phyloP scores from a whole-genome alignment of 2,888 invertebrate species.

The Tipula vernalis region DNA sequence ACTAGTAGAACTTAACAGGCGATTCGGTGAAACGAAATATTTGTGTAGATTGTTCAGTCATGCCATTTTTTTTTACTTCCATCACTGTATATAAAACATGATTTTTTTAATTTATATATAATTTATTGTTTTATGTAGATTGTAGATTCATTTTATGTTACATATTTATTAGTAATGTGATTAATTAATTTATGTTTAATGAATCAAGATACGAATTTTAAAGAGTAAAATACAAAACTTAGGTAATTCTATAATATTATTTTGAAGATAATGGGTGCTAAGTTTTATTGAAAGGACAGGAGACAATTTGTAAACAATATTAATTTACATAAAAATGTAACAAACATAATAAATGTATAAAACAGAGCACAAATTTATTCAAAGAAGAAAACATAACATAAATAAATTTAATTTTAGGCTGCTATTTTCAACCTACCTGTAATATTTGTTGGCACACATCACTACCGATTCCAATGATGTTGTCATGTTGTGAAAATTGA shows the following conservation, averaged over 20 bases:
- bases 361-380: not conserved
- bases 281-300: not conserved
- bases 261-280: not conserved
- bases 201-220: not conserved
- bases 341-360: not conserved
- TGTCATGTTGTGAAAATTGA: not conserved
- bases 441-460: not conserved
- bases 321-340: not conserved
- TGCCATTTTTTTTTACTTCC: not conserved
- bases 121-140: not conserved
- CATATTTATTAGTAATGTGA: not conserved
- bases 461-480: not conserved
- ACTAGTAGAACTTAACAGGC: no score
- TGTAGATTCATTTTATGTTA: not conserved
- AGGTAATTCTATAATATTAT: not conserved
- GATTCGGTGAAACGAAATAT: not conserved
- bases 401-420: not conserved
- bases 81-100: not conserved
- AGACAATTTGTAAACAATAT: not conserved
- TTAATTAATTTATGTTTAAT: not conserved
- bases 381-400: not conserved
- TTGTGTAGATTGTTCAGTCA: not conserved
- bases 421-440: not conserved
- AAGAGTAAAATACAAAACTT: not conserved
- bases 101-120: not conserved